phyloP scores from a whole-genome alignment of 1,140 invertebrate genomes.

The Babylonia areolata region DNA sequence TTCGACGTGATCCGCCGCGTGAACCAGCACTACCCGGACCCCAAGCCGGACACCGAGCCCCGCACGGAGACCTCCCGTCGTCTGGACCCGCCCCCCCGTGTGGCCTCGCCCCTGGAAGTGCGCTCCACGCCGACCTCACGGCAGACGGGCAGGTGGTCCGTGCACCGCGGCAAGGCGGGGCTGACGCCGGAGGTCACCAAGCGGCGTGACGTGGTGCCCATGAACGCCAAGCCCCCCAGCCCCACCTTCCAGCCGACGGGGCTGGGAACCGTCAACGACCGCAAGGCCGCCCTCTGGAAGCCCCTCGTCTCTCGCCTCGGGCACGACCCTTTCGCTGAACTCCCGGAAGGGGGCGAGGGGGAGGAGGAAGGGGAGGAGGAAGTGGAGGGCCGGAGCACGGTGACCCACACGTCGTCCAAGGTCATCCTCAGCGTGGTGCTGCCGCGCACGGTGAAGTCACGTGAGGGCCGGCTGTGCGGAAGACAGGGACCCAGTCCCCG shows the following conservation, averaged over 20 bases:
- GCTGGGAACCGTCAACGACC: neutral
- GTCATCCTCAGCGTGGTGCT: conserved; percentile 16
- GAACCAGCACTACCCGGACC: neutral
- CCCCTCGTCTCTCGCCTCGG: neutral
- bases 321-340: neutral
- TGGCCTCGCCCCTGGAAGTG: neutral
- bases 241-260: neutral
- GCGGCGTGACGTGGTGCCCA: neutral
- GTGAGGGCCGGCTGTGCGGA: neutral
- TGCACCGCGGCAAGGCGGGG: neutral
- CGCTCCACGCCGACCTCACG: neutral
- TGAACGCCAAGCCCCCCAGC: neutral
- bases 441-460: neutral
- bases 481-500: neutral
- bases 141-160: neutral
- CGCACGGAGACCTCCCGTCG: neutral
- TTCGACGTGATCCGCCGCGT: neutral
- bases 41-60: neutral
- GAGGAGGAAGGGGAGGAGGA: no score
- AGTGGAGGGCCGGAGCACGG: neutral
- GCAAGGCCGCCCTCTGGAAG: neutral
- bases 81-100: neutral
- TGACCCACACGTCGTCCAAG: conserved; percentile 1
- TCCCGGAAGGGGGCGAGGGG: neutral
- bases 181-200: neutral